Conservation (phyloP, 2,797 vertebrate genomes). For the Acipenser transmontanus region DNA sequence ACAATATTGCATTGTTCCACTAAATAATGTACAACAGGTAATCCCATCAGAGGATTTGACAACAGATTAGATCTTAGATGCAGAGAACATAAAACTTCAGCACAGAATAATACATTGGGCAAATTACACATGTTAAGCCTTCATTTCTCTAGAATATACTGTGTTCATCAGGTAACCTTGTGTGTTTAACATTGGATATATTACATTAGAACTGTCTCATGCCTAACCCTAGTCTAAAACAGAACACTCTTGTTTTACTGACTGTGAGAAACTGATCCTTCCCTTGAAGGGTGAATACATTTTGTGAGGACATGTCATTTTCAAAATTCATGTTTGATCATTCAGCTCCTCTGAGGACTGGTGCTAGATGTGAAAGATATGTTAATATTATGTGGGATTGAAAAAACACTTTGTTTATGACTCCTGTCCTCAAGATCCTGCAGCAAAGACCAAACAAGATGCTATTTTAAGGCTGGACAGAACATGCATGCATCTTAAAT, state of each 20-base stretch:
- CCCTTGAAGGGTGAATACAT: too few relatives aligned
- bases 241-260: constrained; percentile 6
- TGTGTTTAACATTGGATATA: neutral
- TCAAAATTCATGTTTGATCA: too few relatives aligned
- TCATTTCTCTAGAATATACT: constrained; percentile 14
- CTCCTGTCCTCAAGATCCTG: too few relatives aligned
- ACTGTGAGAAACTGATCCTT: constrained; percentile 6
- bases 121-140: neutral
- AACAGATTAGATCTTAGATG: constrained; percentile 23
- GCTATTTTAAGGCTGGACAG: too few relatives aligned
- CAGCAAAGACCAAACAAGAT: too few relatives aligned
- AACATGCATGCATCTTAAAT: too few relatives aligned
- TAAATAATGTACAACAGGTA: constrained; percentile 21
- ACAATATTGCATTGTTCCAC: constrained; percentile 22
- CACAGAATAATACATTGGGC: constrained; percentile 19
- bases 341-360: too few relatives aligned
- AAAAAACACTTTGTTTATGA: too few relatives aligned
- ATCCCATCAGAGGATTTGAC: constrained; percentile 27
- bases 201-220: neutral
- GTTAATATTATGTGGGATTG: too few relatives aligned
- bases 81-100: constrained; percentile 13
- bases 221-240: constrained; percentile 2
- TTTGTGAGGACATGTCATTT: too few relatives aligned
- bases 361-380: too few relatives aligned
- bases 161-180: neutral